A percentile compares a stretch with the other conserved stretches of the same genome.
These are phyloP conservation scores for Marcusenius ussheri DNA, from an alignment of 2,113 vertebrate species.

Conservation along the genomic window DNA sequence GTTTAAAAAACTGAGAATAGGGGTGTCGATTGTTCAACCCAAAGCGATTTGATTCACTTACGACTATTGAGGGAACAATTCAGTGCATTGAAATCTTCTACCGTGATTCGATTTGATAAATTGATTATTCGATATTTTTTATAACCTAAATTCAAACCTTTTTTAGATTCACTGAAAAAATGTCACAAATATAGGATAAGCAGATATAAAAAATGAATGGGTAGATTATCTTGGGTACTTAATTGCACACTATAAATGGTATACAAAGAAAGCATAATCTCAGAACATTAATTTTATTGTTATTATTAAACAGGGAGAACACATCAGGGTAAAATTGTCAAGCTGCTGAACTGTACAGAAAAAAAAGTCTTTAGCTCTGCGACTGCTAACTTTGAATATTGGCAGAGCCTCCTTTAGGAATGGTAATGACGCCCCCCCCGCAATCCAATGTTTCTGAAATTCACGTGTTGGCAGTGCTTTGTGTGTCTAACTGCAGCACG, in stretches of 20 bases:
- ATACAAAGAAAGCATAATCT: background rate
- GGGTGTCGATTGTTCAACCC: background rate
- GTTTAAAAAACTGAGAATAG: background rate
- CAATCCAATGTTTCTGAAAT: background rate
- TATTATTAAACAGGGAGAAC: background rate
- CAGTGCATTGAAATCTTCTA: background rate
- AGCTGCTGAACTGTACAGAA: background rate
- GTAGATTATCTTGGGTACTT: background rate
- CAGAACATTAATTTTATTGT: background rate
- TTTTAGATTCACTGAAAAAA: background rate
- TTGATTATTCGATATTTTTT: background rate
- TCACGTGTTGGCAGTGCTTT: background rate
- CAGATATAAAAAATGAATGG: background rate
- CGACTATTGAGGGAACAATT: background rate
- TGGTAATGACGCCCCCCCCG: background rate
- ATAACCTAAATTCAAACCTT: background rate
- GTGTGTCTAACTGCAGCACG: background rate
- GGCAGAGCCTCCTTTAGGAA: background rate
- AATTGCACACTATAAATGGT: background rate
- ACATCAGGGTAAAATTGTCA: background rate
- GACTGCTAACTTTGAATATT: background rate
- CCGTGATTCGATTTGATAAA: background rate
- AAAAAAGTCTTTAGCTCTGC: background rate
- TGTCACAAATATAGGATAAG: background rate
- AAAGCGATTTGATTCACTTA: background rate